A percentile compares a stretch with the other conserved stretches of the same genome.
Evolutionary conservation across 2,888 invertebrate species (phyloP).

Genomic region (Tricholauxania praeusta): DNA sequence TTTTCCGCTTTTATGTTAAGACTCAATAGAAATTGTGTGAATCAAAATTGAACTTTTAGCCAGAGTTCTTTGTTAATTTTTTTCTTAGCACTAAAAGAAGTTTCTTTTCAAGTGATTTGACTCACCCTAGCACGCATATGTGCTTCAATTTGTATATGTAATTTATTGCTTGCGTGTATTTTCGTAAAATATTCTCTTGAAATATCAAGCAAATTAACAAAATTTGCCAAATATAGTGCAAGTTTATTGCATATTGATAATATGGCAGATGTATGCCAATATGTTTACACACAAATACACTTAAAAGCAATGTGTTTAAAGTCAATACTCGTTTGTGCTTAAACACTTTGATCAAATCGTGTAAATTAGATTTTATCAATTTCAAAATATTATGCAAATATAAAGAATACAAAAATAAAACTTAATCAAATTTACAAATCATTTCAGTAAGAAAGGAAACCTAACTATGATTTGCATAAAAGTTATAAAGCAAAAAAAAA

Average conservation of each 20-base stretch:
- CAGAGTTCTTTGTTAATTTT: no score
- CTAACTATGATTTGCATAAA: no score
- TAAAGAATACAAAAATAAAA: background rate
- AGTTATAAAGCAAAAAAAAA: no score
- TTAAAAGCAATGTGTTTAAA: background rate
- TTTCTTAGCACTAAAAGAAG: no score
- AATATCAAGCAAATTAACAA: slow-evolving; percentile 23
- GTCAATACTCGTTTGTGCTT: background rate
- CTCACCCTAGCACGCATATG: background rate
- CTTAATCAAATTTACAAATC: no score
- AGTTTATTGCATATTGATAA: slow-evolving; percentile 2
- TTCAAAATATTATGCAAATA: slow-evolving; percentile 13
- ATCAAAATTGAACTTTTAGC: no score
- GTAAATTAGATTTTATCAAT: slow-evolving; percentile 23
- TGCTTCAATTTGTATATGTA: background rate
- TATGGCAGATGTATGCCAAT: background rate
- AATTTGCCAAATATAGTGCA: slow-evolving; percentile 9
- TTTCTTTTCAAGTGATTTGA: no score
- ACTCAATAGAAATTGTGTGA: no score
- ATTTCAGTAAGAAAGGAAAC: no score
- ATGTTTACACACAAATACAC: background rate
- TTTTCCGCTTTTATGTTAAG: no score
- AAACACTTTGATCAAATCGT: slow-evolving; percentile 1
- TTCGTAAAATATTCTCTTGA: slow-evolving; percentile 5
- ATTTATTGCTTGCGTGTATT: background rate